Evolutionary conservation across 2,113 vertebrate species (phyloP).

Genomic region (Cercopithecus mona): DNA sequence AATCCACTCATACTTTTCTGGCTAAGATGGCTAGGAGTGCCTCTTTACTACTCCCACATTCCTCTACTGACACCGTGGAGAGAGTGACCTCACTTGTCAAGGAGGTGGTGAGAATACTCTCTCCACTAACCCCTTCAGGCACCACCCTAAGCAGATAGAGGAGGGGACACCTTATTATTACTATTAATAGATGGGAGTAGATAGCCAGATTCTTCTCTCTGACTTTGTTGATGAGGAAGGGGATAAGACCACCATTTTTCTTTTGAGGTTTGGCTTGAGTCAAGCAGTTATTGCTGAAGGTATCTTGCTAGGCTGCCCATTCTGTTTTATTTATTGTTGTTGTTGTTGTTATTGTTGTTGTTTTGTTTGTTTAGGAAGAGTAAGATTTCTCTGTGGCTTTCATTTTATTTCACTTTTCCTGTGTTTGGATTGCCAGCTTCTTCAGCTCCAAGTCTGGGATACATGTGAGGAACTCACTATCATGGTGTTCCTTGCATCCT

Average conservation of each 20-base stretch:
- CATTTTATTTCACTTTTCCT: neutral
- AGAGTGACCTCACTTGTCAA: neutral
- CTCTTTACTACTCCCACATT: neutral
- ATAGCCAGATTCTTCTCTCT: neutral
- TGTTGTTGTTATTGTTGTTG: neutral
- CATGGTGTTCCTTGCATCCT: neutral
- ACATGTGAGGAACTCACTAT: neutral
- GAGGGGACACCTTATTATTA: neutral
- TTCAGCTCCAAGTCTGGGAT: neutral
- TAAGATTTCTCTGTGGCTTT: neutral
- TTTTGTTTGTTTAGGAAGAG: neutral
- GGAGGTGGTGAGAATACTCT: neutral
- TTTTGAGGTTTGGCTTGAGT: neutral
- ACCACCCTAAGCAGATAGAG: too few species aligned
- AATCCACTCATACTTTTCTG: neutral
- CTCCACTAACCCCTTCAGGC: neutral
- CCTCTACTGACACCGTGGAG: neutral
- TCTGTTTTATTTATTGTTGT: neutral
- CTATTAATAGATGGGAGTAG: neutral
- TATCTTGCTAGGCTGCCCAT: neutral
- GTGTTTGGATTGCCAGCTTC: neutral
- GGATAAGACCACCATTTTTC: neutral
- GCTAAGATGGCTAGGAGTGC: accelerated
- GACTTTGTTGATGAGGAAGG: neutral
- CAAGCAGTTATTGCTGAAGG: neutral